Base-by-base conservation (phyloP, 2,797 vertebrate species). In the Pipistrellus pipistrellus region DNA sequence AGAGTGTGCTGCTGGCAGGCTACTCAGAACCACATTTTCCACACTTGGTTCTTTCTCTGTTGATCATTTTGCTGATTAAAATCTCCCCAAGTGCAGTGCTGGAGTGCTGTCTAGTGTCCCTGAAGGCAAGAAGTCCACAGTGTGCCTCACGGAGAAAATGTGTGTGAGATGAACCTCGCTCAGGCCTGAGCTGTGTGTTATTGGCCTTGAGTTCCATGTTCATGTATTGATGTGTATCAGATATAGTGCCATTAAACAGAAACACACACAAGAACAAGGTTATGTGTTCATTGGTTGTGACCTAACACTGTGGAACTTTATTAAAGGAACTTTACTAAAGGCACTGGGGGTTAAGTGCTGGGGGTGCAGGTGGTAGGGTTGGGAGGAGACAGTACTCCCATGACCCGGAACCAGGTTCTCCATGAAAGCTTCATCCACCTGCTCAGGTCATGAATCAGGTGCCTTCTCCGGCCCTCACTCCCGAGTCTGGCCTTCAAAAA, bases 51-150 rank as follows among this genome's bases (percentile, higher is more conserved):
- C 21, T 21, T n/a, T 35, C 30, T 55, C 55, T 35, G 2, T 71
- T 4, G 25, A 27, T n/a, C 2, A 71, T 21, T 53, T 73, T 72
- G 18, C 25, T 17, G 35, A 14, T 57, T 73, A 51, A 76, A 75
- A n/a, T 4, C 0, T 4, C 53, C 20, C 30, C 53, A 2, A 4
- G 4, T 12, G 2, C 1, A 18, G 69, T 32, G 69, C 69, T 32
- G 20, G 18, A 46, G 30, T 59, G 69, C 38, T 12, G 1, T 12
- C 38, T 10, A 17, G 27, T 5, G 35, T 53, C 73, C 11, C 20
- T 53, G 53, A 13, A 76, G 12, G 20, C 46, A 53, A 32, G 20
- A 53, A 44, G 73, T 53, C 48, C 30, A 23, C 10, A 20, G 32
- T 13, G n/a, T 53, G 69, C 30, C 38, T 72, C 30, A 23, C 0